Conservation (phyloP, 2,113 vertebrate genomes). For the Jaculus jaculus region DNA sequence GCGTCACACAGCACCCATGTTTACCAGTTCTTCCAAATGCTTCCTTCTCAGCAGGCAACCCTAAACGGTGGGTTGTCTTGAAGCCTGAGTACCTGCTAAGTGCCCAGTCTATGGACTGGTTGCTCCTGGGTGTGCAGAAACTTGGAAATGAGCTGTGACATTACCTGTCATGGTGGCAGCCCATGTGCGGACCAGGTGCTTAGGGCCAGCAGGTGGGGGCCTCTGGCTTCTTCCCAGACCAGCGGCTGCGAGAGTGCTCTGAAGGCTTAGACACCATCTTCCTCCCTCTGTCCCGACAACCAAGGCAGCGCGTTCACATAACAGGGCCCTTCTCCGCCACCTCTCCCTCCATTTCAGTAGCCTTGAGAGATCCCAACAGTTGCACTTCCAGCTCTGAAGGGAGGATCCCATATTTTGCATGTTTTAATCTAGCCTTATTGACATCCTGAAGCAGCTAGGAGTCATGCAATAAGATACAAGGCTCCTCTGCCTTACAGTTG, state of each 20-base stretch:
- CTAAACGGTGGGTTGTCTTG: constrained; percentile 98
- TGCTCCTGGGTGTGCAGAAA: background rate
- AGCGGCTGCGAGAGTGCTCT: no score
- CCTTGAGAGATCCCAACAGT: background rate
- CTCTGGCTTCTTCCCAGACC: background rate
- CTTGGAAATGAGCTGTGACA: background rate
- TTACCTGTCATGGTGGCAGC: background rate
- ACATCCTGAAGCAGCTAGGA: background rate
- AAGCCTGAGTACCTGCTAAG: constrained; percentile 97
- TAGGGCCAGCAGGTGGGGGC: background rate
- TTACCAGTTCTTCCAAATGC: constrained; percentile 90
- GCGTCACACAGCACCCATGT: constrained; percentile 97
- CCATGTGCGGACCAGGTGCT: no score
- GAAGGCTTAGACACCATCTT: background rate
- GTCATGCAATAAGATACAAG: background rate
- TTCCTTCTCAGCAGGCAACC: constrained; percentile 97
- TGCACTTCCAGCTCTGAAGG: background rate
- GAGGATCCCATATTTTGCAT: background rate
- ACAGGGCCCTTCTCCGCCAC: no score
- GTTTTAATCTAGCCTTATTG: background rate
- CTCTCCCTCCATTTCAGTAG: no score
- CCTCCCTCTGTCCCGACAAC: background rate
- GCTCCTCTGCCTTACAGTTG: background rate
- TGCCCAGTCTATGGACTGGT: constrained; percentile 84
- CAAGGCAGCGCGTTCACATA: background rate